Conservation (phyloP, 2,113 vertebrate species). For the Antechinus flavipes region DNA sequence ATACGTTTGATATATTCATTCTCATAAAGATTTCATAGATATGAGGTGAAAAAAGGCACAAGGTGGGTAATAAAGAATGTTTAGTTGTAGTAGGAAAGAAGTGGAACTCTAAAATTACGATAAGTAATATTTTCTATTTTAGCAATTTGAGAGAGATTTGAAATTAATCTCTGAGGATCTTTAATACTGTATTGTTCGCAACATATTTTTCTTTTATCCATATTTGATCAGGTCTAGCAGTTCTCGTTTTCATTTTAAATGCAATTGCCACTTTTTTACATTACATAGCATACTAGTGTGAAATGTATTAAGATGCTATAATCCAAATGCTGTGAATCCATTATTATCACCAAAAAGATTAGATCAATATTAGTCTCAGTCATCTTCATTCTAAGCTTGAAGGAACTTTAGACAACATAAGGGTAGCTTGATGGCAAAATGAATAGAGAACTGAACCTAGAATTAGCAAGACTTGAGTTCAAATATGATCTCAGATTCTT, state of each 20-base stretch:
- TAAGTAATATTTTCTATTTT: background rate
- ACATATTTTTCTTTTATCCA: background rate
- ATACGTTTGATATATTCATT: background rate
- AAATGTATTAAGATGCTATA: background rate
- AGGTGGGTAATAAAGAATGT: background rate
- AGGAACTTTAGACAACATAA: background rate
- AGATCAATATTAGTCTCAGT: background rate
- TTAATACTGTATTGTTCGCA: background rate
- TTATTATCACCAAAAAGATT: background rate
- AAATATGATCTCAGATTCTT: too few species aligned
- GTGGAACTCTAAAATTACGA: background rate
- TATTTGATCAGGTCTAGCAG: background rate
- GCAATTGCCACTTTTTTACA: background rate
- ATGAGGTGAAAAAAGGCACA: background rate
- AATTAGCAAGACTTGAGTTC: background rate
- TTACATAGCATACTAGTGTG: background rate
- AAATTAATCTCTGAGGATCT: background rate
- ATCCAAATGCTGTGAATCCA: background rate
- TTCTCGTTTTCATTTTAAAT: background rate
- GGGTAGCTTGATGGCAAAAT: background rate
- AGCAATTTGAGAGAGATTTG: background rate
- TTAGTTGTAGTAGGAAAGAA: background rate
- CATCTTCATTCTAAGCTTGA: background rate
- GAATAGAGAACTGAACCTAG: background rate
- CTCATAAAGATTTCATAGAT: background rate